Evolutionary conservation across 2,113 vertebrate species (phyloP).

Genomic region (Myotis brandtii): DNA sequence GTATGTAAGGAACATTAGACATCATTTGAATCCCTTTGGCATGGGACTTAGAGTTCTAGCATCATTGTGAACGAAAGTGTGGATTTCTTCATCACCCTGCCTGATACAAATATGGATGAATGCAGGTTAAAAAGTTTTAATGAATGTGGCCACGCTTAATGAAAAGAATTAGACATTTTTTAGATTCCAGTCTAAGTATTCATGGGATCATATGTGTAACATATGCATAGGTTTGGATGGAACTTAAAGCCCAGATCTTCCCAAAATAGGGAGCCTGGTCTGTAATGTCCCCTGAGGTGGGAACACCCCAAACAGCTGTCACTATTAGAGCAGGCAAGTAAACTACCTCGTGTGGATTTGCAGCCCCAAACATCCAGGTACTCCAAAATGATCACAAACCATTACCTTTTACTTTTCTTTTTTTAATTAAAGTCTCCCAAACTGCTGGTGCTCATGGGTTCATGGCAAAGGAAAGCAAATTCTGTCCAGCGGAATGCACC

Average conservation of each 20-base stretch:
- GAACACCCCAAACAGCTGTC: neutral
- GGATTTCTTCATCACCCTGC: neutral
- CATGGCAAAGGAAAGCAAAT: neutral
- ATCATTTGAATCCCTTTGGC: neutral
- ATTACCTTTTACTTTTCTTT: neutral
- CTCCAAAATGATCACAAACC: neutral
- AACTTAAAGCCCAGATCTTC: neutral
- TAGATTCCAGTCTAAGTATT: neutral
- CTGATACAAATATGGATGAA: neutral
- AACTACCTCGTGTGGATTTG: neutral
- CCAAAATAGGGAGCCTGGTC: neutral
- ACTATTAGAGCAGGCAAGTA: neutral
- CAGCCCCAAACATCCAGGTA: neutral
- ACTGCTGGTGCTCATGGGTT: neutral
- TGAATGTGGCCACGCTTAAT: neutral
- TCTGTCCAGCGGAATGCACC: neutral
- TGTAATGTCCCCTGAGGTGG: neutral
- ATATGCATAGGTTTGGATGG: neutral
- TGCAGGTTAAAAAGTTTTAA: neutral
- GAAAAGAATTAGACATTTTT: neutral
- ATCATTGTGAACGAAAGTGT: neutral
- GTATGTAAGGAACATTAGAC: neutral
- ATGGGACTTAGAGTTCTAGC: neutral
- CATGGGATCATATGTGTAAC: neutral
- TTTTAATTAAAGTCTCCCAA: neutral